Evolutionary conservation across 2,797 vertebrate genomes (phyloP).

Genomic region (Podarcis lilfordi): DNA sequence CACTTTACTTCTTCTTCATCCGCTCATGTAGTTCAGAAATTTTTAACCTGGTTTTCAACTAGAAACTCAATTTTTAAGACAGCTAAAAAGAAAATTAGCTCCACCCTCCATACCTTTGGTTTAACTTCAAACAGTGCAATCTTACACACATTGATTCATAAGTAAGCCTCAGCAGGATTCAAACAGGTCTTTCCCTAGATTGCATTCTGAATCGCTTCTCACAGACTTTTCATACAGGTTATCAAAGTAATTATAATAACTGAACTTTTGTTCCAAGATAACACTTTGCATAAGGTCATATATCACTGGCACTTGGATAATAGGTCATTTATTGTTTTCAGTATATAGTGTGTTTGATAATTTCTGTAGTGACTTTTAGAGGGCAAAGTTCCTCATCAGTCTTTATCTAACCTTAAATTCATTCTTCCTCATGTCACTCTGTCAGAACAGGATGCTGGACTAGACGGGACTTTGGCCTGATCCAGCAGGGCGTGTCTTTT

Average conservation of each 20-base stretch:
- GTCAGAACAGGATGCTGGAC: no score
- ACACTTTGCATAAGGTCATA: neutral
- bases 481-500: no score
- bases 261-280: constrained; percentile 50
- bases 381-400: neutral
- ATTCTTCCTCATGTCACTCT: no score
- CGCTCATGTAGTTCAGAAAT: neutral
- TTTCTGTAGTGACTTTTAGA: neutral
- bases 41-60: neutral
- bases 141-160: no score
- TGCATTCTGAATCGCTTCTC: neutral
- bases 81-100: neutral
- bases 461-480: no score
- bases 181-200: no score
- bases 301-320: fast-evolving
- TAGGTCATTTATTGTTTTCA: neutral
- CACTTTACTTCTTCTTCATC: neutral
- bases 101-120: neutral
- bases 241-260: neutral
- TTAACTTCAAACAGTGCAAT: neutral
- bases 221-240: neutral
- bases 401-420: neutral
- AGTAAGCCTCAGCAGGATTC: no score
- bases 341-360: neutral
- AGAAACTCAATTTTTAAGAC: neutral